Evolutionary conservation across 2,888 invertebrate genomes (phyloP).

Genomic region (Euzetes globulus): DNA sequence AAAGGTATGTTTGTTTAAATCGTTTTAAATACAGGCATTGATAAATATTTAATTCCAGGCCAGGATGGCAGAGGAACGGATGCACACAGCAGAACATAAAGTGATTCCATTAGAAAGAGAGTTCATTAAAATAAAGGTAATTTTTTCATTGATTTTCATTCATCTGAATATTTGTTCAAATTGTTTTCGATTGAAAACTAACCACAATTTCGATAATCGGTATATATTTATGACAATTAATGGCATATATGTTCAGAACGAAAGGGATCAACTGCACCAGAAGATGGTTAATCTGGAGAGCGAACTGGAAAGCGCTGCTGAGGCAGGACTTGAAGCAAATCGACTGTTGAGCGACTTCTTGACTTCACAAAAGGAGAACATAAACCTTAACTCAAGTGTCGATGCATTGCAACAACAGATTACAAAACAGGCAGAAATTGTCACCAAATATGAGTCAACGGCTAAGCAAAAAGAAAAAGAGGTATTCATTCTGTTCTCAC

Average conservation of each 20-base stretch:
- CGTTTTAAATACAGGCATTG: too few species aligned
- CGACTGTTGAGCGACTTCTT: slow-evolving; percentile 12
- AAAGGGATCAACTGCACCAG: slow-evolving; percentile 8
- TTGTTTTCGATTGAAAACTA: too few species aligned
- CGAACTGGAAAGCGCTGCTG: background rate
- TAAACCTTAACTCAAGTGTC: slow-evolving; percentile 11
- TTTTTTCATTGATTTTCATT: background rate
- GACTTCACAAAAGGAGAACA: slow-evolving; percentile 25
- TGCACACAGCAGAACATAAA: slow-evolving; percentile 18
- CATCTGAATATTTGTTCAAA: too few species aligned
- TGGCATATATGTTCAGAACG: background rate
- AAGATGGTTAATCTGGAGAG: background rate
- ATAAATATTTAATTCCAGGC: background rate
- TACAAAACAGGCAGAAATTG: slow-evolving; percentile 23
- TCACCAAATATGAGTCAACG: background rate
- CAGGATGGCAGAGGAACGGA: background rate
- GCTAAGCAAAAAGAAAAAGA: slow-evolving; percentile 26
- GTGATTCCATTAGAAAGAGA: slow-evolving; percentile 24
- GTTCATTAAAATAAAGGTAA: slow-evolving; percentile 14
- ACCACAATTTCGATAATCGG: too few species aligned
- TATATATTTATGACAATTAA: too few species aligned
- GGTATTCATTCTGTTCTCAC: slow-evolving; percentile 1
- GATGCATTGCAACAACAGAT: slow-evolving; percentile 20
- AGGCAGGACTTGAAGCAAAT: background rate
- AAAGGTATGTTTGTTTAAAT: slow-evolving; percentile 20